phyloP scores from a whole-genome alignment of 2,797 vertebrate genomes.

The Sebastes steindachneri region DNA sequence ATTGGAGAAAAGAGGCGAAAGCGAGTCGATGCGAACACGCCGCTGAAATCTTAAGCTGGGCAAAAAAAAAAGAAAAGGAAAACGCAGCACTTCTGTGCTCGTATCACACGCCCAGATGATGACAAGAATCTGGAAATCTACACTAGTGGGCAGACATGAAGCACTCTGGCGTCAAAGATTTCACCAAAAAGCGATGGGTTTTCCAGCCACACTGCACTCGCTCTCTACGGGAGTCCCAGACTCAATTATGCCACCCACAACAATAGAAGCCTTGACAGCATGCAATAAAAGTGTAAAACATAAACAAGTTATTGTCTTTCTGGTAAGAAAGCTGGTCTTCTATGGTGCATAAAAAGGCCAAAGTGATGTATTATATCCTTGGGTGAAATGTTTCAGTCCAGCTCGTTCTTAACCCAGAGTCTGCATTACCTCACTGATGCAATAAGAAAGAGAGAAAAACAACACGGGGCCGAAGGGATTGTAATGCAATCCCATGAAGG shows the following conservation, averaged over 20 bases:
- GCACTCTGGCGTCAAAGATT: conserved; percentile 7
- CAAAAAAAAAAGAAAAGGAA: conserved; percentile 2
- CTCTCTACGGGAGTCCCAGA: conserved; percentile 28
- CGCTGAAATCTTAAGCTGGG: conserved; percentile 19
- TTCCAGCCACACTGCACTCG: conserved; percentile 15
- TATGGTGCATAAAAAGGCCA: conserved; percentile 29
- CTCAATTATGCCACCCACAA: conserved; percentile 44
- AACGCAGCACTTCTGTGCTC: conserved; percentile 16
- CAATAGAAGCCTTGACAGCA: conserved; percentile 23
- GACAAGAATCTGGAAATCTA: conserved; percentile 24
- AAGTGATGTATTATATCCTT: conserved; percentile 46
- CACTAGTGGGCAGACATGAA: background rate
- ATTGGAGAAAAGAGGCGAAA: conserved; percentile 31
- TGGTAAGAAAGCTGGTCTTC: conserved; percentile 6
- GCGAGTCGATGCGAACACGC: conserved; percentile 4
- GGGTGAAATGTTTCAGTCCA: conserved; percentile 36
- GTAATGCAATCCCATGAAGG: conserved; percentile 41
- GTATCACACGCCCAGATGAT: conserved; percentile 23
- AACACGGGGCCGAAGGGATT: conserved; percentile 33
- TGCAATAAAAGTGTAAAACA: conserved; percentile 50
- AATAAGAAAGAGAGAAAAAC: conserved; percentile 49
- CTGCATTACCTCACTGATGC: conserved; percentile 38
- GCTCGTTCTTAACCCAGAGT: conserved; percentile 21
- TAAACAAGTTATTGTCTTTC: conserved; percentile 52
- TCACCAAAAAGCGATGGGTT: conserved; percentile 14